Percentiles rank a stretch among this genome's conserved stretches.
Evolutionary conservation across 2,113 vertebrate genomes (phyloP).

Genomic region (Empidonax traillii): DNA sequence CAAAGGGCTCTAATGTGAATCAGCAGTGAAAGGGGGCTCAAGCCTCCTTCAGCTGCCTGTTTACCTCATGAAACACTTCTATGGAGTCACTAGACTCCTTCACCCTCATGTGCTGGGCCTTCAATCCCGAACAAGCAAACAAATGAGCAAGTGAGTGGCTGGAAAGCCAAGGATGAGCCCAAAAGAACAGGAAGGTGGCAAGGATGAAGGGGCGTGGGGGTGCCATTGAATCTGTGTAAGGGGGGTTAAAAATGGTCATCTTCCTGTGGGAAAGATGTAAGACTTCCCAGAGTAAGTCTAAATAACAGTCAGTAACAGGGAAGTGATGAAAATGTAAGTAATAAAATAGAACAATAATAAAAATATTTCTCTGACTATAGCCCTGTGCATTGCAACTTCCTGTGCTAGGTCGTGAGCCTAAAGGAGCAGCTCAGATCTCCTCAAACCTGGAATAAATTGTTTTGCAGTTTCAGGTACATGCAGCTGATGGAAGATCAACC

Average conservation of each 20-base stretch:
- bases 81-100: accelerated
- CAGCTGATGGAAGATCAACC: background rate
- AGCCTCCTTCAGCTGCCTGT: accelerated
- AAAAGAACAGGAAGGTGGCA: background rate
- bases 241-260: accelerated
- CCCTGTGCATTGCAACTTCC: background rate
- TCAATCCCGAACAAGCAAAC: background rate
- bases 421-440: background rate
- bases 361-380: background rate
- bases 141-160: accelerated
- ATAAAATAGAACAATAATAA: background rate
- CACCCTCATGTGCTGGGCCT: accelerated
- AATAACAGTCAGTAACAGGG: background rate
- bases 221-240: background rate
- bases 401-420: accelerated
- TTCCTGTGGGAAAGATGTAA: background rate
- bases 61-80: background rate
- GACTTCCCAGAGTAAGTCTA: accelerated
- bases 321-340: background rate
- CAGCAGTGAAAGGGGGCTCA: background rate
- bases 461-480: background rate
- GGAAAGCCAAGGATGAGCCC: background rate
- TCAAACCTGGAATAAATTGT: accelerated
- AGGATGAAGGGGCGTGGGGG: accelerated
- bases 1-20: background rate